Base-by-base conservation (phyloP, 2,797 vertebrate genomes). In the Ataeniobius toweri region DNA sequence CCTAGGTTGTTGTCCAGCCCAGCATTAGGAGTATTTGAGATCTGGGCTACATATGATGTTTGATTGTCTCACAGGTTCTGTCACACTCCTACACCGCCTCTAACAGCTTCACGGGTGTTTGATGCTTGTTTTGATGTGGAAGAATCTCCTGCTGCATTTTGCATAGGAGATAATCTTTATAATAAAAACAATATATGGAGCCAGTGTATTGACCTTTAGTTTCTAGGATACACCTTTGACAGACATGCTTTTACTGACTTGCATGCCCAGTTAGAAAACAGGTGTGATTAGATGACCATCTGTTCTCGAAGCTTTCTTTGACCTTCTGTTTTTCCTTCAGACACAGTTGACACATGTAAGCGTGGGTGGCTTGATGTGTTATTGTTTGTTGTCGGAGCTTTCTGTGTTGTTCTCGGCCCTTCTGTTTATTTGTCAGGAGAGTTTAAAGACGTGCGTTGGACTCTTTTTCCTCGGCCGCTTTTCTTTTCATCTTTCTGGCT, bases 401-500 rank as follows among this genome's bases (percentile, higher is more conserved):
- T 20, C 71, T 53, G 8, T 71, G 59, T 44, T 5, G 20, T 75
- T 78, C 76, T 7, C 39, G 73, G 75, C 81, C 81, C 85, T 86
- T 80, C 83, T 82, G 46, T 9, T 83, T 83, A 69, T 85, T 86
- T 75, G 75, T 85, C 78, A 63, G 50, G 75, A 73, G 73, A 85
- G 81, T 86, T 88, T 71, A 81, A 83, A 87, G 83, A 71, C 74
- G 75, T 3, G 0, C 56, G 1, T 24, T 71, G 81, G 75, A 76
- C 82, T 76, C 36, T 59, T 82, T 44, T 51, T 67, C 41, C 58
- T 75, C 65, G 18, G 5, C 28, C 56, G 82, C 2, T 0, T 69
- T 72, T 55, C 69, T 61, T 76, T 75, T 77, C 51, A 77, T 84
- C 73, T 65, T 13, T 14, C 63, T 1, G 50, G 71, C 50, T n/a